Base-by-base conservation (phyloP, 2,888 invertebrate genomes). In the Lomographa bimaculata region DNA sequence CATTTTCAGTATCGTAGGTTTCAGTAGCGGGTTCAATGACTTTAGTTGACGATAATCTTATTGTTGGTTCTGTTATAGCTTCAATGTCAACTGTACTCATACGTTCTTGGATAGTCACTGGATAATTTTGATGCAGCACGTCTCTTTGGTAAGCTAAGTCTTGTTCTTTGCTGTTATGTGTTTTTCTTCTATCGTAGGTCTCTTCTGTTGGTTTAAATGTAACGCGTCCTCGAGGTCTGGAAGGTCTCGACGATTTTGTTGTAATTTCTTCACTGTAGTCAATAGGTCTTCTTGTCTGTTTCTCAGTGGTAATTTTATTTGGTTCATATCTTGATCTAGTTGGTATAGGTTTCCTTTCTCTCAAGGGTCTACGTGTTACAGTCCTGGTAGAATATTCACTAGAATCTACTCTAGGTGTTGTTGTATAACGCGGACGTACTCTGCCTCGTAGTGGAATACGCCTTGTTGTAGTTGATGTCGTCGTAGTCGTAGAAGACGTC, bases 41-140 rank as follows among this genome's bases (percentile, higher is more conserved):
- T 47, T 63, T 76, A 0, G 70, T 70, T 2, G 69, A 65, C 10
- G 69, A 56, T 19, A 66, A 10, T 28, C 27, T 41, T 5, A 25
- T 7, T 7, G 41, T 35, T 3, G 41, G 41, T 30, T 41, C 41
- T 3, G 89, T 89, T 7, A 86, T 79, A 24, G 86, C 83, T 64
- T 87, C 89, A 50, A 86, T 81, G 28, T 89, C 86, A 19, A 75
- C 71, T 11, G 90, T 91, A 47, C 84, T 90, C 44, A 69, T 71
- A 46, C 86, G 71, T 61, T 90, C 90, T 74, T 83, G 83, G 10
- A 89, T 50, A 3, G 92, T 91, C 0, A 92, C 90, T 1, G 92
- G 92, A 57, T 92, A 92, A 51, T 92, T 92, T 60, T 92, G 92
- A 54, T 92, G 92, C 2, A 92, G 64, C 1, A 92, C 89, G 61